These are phyloP conservation scores for Xiphophorus couchianus DNA, from an alignment of 2,113 vertebrate genomes.

Conservation along the genomic window DNA sequence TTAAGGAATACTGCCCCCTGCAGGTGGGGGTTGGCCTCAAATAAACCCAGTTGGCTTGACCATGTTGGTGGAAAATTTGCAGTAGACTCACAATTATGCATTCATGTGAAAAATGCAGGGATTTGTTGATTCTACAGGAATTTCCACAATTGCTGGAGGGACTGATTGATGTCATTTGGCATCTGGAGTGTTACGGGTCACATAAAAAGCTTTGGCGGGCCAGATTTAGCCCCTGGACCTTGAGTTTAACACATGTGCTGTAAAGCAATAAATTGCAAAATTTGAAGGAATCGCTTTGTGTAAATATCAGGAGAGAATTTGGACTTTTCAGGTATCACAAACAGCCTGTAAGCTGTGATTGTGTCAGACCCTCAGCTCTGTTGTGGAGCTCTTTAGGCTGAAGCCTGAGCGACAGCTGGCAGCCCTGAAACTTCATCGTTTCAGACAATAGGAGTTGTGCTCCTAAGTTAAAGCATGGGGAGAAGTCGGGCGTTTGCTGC, in stretches of 20 bases:
- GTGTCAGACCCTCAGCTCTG: background rate
- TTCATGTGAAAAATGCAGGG: too few species aligned
- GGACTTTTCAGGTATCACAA: background rate
- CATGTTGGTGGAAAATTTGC: too few species aligned
- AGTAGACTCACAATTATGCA: too few species aligned
- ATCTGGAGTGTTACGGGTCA: too few species aligned
- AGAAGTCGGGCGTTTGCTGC: conserved; percentile 35
- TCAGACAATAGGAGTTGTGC: conserved; percentile 49
- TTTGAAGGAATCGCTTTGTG: conserved; percentile 20
- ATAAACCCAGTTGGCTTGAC: too few species aligned
- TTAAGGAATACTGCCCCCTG: background rate
- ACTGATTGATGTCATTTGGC: too few species aligned
- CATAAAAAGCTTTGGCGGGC: too few species aligned
- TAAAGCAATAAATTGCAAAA: background rate
- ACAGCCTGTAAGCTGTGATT: background rate
- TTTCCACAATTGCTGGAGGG: too few species aligned
- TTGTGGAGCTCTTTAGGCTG: conserved; percentile 18
- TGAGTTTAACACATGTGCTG: too few species aligned
- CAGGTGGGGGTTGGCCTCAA: too few species aligned
- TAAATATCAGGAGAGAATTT: conserved; percentile 1
- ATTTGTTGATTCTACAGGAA: too few species aligned
- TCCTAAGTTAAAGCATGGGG: conserved; percentile 42
- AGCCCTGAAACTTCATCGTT: conserved; percentile 14
- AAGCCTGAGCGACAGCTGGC: conserved; percentile 64
- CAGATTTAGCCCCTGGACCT: too few species aligned